A percentile compares a stretch with the other conserved stretches of the same genome.
phyloP scores from a whole-genome alignment of 2,113 vertebrate genomes.

The Alligator mississippiensis region DNA sequence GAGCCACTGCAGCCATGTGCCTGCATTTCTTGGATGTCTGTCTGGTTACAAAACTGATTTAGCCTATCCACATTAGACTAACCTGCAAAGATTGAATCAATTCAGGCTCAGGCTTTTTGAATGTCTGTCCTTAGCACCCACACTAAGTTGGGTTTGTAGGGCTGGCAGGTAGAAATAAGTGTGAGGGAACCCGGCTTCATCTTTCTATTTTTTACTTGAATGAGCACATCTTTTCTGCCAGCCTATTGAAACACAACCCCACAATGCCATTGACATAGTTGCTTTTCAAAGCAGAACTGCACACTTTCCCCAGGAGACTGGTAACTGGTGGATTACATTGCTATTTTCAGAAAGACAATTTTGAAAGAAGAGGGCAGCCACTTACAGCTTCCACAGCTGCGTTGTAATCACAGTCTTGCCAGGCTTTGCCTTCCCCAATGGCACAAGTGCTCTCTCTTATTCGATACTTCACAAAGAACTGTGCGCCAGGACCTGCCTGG shows the following conservation, averaged over 20 bases:
- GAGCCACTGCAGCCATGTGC: no score
- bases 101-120: no score
- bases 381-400: slow-evolving; percentile 68
- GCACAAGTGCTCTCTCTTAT: slow-evolving; percentile 82
- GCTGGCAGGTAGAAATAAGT: background rate
- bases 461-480: slow-evolving; percentile 80
- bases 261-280: background rate
- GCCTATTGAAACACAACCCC: background rate
- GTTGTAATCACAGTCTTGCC: slow-evolving; percentile 87
- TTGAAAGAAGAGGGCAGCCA: background rate
- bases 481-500: slow-evolving; percentile 75
- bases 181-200: background rate
- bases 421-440: slow-evolving; percentile 70
- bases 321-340: background rate
- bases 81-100: no score
- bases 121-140: background rate
- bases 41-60: no score
- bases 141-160: background rate
- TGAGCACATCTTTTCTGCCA: background rate
- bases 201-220: background rate
- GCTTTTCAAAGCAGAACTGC: background rate
- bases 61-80: no score
- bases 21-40: no score
- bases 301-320: background rate
- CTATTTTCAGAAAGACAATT: background rate